Percentiles rank a stretch among this genome's conserved stretches.
phyloP scores from a whole-genome alignment of 2,113 vertebrate genomes.

The Phalacrocorax aristotelis region DNA sequence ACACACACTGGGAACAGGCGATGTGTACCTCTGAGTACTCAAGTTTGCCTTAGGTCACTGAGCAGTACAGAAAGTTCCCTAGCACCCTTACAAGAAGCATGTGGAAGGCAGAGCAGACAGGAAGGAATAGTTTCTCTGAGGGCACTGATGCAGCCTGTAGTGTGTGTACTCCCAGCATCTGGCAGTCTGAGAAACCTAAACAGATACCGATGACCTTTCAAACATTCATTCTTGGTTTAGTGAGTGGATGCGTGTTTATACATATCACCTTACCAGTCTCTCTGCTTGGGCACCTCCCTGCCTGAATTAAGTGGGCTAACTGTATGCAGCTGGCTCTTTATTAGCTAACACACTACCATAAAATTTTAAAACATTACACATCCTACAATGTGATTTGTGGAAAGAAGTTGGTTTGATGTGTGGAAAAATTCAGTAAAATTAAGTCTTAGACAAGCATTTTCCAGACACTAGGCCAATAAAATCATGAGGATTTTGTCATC shows the following conservation, averaged over 20 bases:
- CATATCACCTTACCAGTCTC: neutral
- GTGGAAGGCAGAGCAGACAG: neutral
- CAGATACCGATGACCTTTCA: neutral
- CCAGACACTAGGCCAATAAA: neutral
- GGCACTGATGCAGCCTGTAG: neutral
- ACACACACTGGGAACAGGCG: conserved; percentile 12
- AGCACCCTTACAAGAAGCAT: neutral
- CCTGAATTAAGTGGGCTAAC: neutral
- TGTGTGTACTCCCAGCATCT: neutral
- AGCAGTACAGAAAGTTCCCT: neutral
- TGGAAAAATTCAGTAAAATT: neutral
- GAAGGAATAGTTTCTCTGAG: neutral
- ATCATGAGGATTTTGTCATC: neutral
- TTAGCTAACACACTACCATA: neutral
- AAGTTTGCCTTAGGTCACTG: neutral
- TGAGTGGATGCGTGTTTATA: neutral
- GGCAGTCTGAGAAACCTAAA: neutral
- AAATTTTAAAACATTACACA: neutral
- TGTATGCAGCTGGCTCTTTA: neutral
- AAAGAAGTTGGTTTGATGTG: neutral
- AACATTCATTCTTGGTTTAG: neutral
- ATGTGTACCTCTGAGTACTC: neutral
- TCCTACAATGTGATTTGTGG: neutral
- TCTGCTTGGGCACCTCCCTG: neutral
- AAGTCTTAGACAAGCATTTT: neutral